A percentile compares a stretch with the other conserved stretches of the same genome.
Conservation (phyloP, 1,140 invertebrate species). For the silkworm (Bombyx mori) region ASM3026992v2 NC_085112.1:9447001-9447500, state of each 20-base stretch:
- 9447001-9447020: constrained; percentile 9
- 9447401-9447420: no score
- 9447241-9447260: constrained; percentile 9
- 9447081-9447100: constrained; percentile 67
- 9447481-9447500: no score
- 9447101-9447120: constrained; percentile 69
- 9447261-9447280: constrained; percentile 20
- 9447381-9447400: no score
- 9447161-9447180: constrained; percentile 55
- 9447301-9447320: not conserved
- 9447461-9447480: no score
- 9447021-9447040: constrained; percentile 38
- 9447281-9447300: constrained; percentile 33
- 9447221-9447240: constrained; percentile 42
- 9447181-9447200: constrained; percentile 55
- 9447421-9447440: no score
- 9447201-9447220: constrained; percentile 56
- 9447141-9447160: constrained; percentile 65
- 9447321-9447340: no score
- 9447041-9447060: constrained; percentile 52
- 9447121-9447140: constrained; percentile 67
- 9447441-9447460: no score
- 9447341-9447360: no score
- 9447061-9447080: constrained; percentile 61
- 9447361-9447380: no score